These are phyloP conservation scores for Passerina amoena DNA, from an alignment of 2,113 vertebrate genomes.

Conservation along the genomic window DNA sequence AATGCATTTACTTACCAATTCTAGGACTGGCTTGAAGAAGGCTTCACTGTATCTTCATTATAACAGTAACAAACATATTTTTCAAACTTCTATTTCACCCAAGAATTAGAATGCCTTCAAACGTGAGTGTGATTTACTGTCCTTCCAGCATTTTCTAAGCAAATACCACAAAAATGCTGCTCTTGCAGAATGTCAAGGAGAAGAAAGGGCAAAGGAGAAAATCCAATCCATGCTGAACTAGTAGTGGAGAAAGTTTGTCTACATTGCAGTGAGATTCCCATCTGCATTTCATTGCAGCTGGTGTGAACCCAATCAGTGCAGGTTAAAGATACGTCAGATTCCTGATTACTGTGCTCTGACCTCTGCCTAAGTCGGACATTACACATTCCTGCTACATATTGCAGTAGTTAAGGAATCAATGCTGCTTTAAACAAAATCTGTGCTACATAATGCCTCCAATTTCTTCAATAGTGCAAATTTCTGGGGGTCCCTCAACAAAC, in stretches of 20 bases:
- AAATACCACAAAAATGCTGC: constrained; percentile 29
- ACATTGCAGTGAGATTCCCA: not conserved
- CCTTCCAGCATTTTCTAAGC: constrained; percentile 22
- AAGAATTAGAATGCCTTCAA: not conserved
- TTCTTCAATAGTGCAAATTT: not conserved
- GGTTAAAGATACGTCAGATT: not conserved
- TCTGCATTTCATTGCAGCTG: constrained; percentile 19
- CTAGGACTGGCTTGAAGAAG: not conserved
- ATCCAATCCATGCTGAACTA: not conserved
- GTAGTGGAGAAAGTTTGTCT: not conserved
- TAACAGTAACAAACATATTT: not conserved
- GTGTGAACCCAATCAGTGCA: constrained; percentile 35
- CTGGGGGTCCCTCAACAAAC: not conserved
- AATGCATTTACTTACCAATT: not conserved
- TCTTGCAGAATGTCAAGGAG: constrained; percentile 36
- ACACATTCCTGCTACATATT: constrained; percentile 9
- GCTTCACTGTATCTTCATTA: not conserved
- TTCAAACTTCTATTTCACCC: not conserved
- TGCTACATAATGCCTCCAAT: not conserved
- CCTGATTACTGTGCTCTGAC: constrained; percentile 15
- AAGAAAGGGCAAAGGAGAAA: constrained; percentile 41
- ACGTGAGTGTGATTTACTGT: not conserved
- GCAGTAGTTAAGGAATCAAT: not conserved
- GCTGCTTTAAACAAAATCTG: not conserved
- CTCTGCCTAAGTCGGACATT: not conserved